These are phyloP conservation scores for Cyrtonyx montezumae DNA, from an alignment of 2,113 vertebrate genomes.

Conservation along the genomic window DNA sequence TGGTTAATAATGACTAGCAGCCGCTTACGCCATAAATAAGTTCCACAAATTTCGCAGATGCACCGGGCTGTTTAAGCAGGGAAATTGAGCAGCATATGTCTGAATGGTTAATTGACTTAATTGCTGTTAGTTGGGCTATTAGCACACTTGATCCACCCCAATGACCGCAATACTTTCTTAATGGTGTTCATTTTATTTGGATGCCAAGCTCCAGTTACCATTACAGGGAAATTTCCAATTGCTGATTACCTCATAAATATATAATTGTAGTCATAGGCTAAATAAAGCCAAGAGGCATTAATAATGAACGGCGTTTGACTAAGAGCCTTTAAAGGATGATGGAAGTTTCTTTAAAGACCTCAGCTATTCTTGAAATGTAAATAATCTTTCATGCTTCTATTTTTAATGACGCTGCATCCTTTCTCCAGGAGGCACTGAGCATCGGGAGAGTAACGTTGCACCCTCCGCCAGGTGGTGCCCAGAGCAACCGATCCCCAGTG, in stretches of 20 bases:
- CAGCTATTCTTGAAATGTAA: conserved; percentile 74
- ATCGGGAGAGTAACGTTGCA: neutral
- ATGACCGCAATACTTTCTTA: conserved; percentile 80
- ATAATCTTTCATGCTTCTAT: conserved; percentile 74
- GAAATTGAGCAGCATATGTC: conserved; percentile 83
- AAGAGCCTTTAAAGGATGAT: conserved; percentile 59
- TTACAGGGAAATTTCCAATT: conserved; percentile 85
- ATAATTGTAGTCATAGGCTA: conserved; percentile 83
- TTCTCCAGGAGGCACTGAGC: neutral
- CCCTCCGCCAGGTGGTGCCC: neutral
- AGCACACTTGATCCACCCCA: conserved; percentile 86
- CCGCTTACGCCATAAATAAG: conserved; percentile 70
- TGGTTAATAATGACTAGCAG: conserved; percentile 54
- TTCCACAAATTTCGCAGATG: conserved; percentile 70
- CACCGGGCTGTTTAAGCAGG: conserved; percentile 74
- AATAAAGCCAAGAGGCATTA: conserved; percentile 78
- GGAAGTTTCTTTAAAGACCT: conserved; percentile 63
- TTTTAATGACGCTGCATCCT: conserved; percentile 66
- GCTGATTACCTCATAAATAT: conserved; percentile 88
- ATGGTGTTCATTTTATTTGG: conserved; percentile 79
- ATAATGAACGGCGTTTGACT: conserved; percentile 76
- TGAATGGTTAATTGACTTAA: conserved; percentile 88
- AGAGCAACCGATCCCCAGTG: rapidly evolving
- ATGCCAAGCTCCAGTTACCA: conserved; percentile 85
- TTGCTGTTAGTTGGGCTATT: conserved; percentile 86